Conservation (phyloP, 2,113 vertebrate species). For the Murina feae region DNA sequence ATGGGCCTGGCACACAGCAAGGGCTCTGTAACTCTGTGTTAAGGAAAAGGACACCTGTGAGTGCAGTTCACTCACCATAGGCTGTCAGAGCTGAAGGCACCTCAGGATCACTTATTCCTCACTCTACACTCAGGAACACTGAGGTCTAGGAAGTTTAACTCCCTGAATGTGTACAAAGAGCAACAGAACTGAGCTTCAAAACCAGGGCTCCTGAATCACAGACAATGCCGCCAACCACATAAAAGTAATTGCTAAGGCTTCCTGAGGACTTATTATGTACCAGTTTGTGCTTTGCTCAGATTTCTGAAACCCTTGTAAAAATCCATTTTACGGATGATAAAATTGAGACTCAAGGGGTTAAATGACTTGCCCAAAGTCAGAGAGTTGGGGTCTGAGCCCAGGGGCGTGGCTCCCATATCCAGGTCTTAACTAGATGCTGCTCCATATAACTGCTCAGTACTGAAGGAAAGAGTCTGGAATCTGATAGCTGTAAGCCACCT, state of each 20-base stretch:
- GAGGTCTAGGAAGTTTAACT: background rate
- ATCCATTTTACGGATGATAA: background rate
- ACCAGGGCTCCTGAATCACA: background rate
- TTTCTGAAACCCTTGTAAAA: background rate
- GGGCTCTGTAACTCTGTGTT: background rate
- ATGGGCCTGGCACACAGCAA: background rate
- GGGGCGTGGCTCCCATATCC: background rate
- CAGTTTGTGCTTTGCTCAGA: background rate
- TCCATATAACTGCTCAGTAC: rapidly evolving
- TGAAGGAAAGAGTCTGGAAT: background rate
- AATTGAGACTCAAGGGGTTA: background rate
- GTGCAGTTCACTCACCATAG: background rate
- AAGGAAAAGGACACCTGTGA: background rate
- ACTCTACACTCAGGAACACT: background rate
- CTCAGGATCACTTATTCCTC: background rate
- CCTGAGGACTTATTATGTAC: background rate
- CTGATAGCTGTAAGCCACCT: rapidly evolving
- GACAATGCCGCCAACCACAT: background rate
- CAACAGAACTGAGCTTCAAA: background rate
- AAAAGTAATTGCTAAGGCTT: background rate
- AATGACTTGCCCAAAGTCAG: background rate
- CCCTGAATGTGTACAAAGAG: background rate
- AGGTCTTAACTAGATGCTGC: rapidly evolving
- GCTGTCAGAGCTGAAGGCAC: background rate
- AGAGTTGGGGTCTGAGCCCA: background rate